A percentile compares a stretch with the other conserved stretches of the same genome.
Conservation (phyloP, 53 echinoderm and acorn worm species). For the Echinometra lucunter region DNA sequence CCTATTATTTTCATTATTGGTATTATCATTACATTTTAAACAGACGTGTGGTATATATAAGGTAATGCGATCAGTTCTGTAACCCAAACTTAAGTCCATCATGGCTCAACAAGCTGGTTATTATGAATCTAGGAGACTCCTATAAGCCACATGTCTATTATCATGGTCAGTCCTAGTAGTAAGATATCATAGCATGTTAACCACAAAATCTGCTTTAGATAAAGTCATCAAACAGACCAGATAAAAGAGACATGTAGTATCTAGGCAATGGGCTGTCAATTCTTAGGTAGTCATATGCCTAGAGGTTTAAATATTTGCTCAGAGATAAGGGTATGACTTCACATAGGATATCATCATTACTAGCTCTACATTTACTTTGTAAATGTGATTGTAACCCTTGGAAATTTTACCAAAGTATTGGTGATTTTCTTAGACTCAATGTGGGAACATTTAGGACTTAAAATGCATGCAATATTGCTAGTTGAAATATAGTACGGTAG, state of each 20-base stretch:
- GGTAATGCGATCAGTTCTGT: too few relatives aligned
- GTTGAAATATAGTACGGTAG: not conserved
- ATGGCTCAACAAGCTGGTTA: not conserved
- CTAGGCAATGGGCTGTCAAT: slow-evolving; percentile 3
- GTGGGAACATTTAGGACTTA: too few relatives aligned
- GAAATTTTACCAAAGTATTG: too few relatives aligned
- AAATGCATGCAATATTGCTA: too few relatives aligned
- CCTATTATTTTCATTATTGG: too few relatives aligned
- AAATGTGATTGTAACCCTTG: too few relatives aligned
- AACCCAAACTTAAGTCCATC: not conserved
- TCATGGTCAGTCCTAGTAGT: not conserved
- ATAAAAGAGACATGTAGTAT: not conserved
- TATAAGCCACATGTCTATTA: not conserved
- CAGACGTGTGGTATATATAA: too few relatives aligned
- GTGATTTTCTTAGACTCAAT: too few relatives aligned
- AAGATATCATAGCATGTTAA: slow-evolving; percentile 15
- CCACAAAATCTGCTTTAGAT: slow-evolving; percentile 31
- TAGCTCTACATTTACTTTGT: too few relatives aligned
- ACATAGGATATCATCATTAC: too few relatives aligned
- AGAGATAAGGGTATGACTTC: not conserved
- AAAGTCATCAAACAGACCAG: slow-evolving; percentile 35
- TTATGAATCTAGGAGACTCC: not conserved
- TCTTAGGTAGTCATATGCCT: not conserved
- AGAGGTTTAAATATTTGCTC: slow-evolving; percentile 11
- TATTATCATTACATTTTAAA: too few relatives aligned